Base-by-base conservation (phyloP, 2,797 vertebrate genomes). In the Protosalanx chinensis region DNA sequence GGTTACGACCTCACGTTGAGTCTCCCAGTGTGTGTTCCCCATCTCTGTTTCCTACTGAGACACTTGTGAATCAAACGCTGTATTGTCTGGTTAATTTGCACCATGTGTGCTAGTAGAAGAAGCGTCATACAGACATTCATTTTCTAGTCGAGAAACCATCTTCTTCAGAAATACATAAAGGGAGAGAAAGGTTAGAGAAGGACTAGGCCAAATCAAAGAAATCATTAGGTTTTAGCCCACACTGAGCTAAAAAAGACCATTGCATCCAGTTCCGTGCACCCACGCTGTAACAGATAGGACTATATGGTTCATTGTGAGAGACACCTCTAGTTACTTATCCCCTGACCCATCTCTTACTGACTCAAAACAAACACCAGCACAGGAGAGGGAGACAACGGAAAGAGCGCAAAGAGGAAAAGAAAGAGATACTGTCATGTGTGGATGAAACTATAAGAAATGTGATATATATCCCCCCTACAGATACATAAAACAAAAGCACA, bases 21-120 rank as follows among this genome's bases (percentile, higher is more conserved):
- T 64, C 10, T 65, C 18, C 56, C 58, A 58, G 53, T 27, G 53
- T 46, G 41, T 71, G 32, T 67, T 56, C 49, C 33, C 29, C 46
- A 46, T 61, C 41, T 46, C 41, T 46, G 41, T 27, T 49, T 49
- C 33, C 53, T 64, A 63, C 67, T 53, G 35, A 67, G 60, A 32
- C 30, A 33, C 62, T 71, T 61, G 68, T 77, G 77, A 81, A 79
- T 79, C 70, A 72, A 70, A 75, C 71, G 32, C 62, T 70, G 66
- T 61, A 64, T 60, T 79, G 72, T 20, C 67, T 16, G 57, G 67
- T 70, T 75, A 77, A 81, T 79, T 37, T 51, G 58, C 66, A 71
- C 68, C 81, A 74, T 72, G 72, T 79, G 79, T 73, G 30, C 72
- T 76, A 67, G 49, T 13, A 13, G 41, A 8, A 46, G 41, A 46